Percentiles rank a stretch among this genome's conserved stretches.
phyloP scores from a whole-genome alignment of 1,140 invertebrate genomes.

The Stegodyphus mimosarum region DNA sequence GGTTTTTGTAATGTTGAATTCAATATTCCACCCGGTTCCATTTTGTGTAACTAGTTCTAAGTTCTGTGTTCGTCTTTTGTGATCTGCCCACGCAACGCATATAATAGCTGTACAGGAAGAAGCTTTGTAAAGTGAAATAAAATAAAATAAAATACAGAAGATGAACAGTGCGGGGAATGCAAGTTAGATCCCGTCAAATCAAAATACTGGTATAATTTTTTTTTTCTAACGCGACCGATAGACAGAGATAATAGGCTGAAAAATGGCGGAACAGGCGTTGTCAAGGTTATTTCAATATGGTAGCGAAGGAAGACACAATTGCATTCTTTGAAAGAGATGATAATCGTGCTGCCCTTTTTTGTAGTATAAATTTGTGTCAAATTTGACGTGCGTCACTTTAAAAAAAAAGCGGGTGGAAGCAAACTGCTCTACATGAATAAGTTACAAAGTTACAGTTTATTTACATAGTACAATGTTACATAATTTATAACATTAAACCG shows the following conservation, averaged over 20 bases:
- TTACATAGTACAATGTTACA: too few relatives aligned
- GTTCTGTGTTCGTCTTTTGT: not conserved
- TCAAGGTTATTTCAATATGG: conserved; percentile 33
- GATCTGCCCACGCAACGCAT: conserved; percentile 12
- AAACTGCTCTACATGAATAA: too few relatives aligned
- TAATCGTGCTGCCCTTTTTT: conserved; percentile 4
- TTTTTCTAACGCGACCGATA: not conserved
- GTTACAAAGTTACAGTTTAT: too few relatives aligned
- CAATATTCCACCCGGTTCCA: too few relatives aligned
- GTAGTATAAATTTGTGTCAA: too few relatives aligned
- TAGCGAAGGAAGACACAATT: not conserved
- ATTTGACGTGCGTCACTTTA: too few relatives aligned
- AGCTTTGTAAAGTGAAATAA: conserved; percentile 2
- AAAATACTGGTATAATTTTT: too few relatives aligned
- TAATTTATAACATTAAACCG: too few relatives aligned
- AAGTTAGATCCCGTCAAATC: too few relatives aligned
- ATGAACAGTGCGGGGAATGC: not conserved
- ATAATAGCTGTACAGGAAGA: conserved; percentile 23
- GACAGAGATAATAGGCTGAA: conserved; percentile 23
- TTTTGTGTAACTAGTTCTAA: too few relatives aligned
- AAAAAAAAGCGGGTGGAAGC: too few relatives aligned
- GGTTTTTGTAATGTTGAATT: too few relatives aligned
- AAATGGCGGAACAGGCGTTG: conserved; percentile 30
- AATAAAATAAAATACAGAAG: not conserved
- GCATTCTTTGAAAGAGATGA: conserved; percentile 17